A percentile compares a stretch with the other conserved stretches of the same genome.
Conservation (phyloP, 2,888 invertebrate genomes). For the Mongoloraphidia duomilia region DNA sequence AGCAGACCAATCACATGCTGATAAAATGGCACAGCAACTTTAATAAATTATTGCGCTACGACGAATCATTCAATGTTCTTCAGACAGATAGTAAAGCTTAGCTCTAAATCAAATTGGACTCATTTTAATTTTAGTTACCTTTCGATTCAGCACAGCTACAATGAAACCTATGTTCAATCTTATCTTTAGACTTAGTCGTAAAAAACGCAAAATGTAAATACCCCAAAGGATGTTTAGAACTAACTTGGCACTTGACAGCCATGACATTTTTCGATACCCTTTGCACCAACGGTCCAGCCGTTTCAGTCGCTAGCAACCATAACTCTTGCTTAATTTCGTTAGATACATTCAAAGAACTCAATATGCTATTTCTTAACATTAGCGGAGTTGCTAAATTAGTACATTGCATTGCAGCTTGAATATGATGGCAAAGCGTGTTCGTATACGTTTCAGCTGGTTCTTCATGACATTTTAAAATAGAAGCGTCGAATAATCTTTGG, state of each 20-base stretch:
- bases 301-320: constrained; percentile 42
- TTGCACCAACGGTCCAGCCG: constrained; percentile 49
- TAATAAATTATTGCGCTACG: constrained; percentile 7
- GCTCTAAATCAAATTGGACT: not conserved
- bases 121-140: constrained; percentile 25
- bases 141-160: constrained; percentile 42
- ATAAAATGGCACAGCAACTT: constrained; percentile 8
- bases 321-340: constrained; percentile 44
- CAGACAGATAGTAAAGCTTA: no score
- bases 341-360: constrained; percentile 41
- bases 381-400: constrained; percentile 44
- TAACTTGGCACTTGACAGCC: constrained; percentile 54
- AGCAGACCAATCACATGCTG: constrained; percentile 3
- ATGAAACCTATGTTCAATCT: constrained; percentile 37
- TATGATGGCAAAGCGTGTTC: constrained; percentile 38
- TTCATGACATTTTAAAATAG: constrained; percentile 39
- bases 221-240: constrained; percentile 50
- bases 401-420: constrained; percentile 47
- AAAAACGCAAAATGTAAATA: constrained; percentile 53
- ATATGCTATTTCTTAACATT: constrained; percentile 41
- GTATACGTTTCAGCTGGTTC: constrained; percentile 10
- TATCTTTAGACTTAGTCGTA: constrained; percentile 31
- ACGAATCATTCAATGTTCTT: constrained; percentile 10
- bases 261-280: constrained; percentile 53
- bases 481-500: constrained; percentile 37